Conservation (phyloP, 1,140 invertebrate species). For the Sycophaga agraensis region DNA sequence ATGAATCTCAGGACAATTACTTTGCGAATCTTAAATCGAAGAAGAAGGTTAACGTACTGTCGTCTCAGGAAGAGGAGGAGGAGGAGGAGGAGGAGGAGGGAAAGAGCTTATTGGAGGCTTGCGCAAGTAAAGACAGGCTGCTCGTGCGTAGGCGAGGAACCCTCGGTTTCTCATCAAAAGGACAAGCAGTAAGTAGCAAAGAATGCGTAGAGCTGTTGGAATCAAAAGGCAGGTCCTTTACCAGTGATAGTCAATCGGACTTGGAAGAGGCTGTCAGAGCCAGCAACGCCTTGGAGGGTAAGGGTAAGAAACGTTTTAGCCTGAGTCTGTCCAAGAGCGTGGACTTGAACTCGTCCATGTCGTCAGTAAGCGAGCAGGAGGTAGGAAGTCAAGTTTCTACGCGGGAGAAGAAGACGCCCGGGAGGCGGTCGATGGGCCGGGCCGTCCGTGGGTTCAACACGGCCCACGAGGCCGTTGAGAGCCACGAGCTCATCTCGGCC, state of each 20-base stretch:
- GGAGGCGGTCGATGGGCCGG: background rate
- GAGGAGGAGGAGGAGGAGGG: too few species aligned
- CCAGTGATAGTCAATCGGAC: constrained; percentile 12
- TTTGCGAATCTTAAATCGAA: constrained; percentile 28
- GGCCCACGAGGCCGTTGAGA: background rate
- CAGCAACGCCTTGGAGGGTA: background rate
- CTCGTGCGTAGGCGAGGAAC: background rate
- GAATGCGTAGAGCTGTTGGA: background rate
- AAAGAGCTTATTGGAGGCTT: too few species aligned
- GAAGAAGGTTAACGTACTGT: too few species aligned
- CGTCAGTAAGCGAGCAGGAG: background rate
- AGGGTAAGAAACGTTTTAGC: constrained; percentile 11
- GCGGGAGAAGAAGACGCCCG: background rate
- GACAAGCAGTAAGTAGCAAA: background rate
- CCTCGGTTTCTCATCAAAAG: background rate
- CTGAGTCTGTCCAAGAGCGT: constrained; percentile 11
- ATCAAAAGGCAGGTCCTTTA: background rate
- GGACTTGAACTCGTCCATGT: background rate
- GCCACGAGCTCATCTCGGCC: background rate
- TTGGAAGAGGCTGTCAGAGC: background rate
- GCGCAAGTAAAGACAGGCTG: too few species aligned
- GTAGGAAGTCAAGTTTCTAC: background rate
- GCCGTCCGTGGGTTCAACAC: too few species aligned
- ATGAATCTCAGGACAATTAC: constrained; percentile 26
- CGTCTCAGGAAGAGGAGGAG: too few species aligned